phyloP scores from a whole-genome alignment of 2,113 vertebrate species.

The Panurus biarmicus region DNA sequence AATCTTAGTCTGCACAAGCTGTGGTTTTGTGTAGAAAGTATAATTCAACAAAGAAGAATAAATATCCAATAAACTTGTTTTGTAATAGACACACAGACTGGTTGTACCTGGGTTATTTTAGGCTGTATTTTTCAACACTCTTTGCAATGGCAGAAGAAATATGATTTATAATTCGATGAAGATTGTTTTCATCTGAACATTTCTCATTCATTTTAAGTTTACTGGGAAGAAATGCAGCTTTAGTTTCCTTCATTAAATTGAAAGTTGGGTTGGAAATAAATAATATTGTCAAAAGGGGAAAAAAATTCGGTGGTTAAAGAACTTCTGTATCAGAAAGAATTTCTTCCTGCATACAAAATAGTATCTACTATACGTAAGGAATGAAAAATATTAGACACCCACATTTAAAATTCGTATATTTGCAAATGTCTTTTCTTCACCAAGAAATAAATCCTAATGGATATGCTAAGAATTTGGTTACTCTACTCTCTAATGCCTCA shows the following conservation, averaged over 20 bases:
- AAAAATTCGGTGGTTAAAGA: not conserved
- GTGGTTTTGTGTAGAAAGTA: slow-evolving; percentile 20
- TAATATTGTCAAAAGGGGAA: not conserved
- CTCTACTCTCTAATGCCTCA: not conserved
- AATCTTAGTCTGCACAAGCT: not conserved
- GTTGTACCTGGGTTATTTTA: not conserved
- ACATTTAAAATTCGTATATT: not conserved
- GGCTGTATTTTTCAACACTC: not conserved
- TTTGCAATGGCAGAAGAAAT: not conserved
- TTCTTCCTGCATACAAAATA: not conserved
- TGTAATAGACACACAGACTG: not conserved
- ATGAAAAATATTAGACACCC: not conserved
- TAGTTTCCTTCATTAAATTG: not conserved
- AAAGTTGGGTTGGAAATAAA: not conserved
- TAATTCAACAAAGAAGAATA: not conserved
- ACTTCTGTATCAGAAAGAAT: not conserved
- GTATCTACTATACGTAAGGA: not conserved
- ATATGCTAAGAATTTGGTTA: not conserved
- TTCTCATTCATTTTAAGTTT: slow-evolving; percentile 22
- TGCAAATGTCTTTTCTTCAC: not conserved
- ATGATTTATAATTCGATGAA: not conserved
- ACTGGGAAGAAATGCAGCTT: not conserved
- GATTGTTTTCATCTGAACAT: not conserved
- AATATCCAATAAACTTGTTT: slow-evolving; percentile 21
- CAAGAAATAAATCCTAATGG: not conserved